phyloP scores from a whole-genome alignment of 2,888 invertebrate genomes.

The Mellilla xanthometata region DNA sequence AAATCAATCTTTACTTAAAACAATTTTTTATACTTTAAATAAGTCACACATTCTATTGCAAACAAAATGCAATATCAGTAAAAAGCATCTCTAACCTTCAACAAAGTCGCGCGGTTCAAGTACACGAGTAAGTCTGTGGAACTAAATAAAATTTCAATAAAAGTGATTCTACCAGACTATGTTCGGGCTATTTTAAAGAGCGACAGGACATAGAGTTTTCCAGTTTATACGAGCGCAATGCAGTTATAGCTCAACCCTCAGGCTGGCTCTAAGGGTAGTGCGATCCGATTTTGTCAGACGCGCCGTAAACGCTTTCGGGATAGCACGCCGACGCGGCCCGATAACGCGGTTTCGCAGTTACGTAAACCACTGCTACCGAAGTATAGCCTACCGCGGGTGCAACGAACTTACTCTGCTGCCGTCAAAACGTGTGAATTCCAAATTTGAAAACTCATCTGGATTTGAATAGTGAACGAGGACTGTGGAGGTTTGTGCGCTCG shows the following conservation, averaged over 20 bases:
- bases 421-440: conserved; percentile 30
- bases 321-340: conserved; percentile 55
- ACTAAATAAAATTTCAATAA: too few species aligned
- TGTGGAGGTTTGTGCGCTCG: conserved; percentile 52
- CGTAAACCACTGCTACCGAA: conserved; percentile 43
- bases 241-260: conserved; percentile 55
- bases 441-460: conserved; percentile 28
- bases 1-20: too few species aligned
- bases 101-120: too few species aligned
- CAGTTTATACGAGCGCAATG: conserved; percentile 62
- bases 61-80: too few species aligned
- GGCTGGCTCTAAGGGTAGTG: conserved; percentile 41
- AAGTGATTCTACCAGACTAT: too few species aligned
- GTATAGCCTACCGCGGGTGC: conserved; percentile 14
- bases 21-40: too few species aligned
- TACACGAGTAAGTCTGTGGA: too few species aligned
- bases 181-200: too few species aligned
- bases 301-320: conserved; percentile 59
- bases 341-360: conserved; percentile 40
- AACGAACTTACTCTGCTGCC: conserved; percentile 16
- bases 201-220: conserved; percentile 14
- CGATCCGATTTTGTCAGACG: conserved; percentile 61
- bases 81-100: too few species aligned
- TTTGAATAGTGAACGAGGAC: conserved; percentile 39
- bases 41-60: too few species aligned